Percentiles rank a stretch among this genome's conserved stretches.
phyloP scores from a whole-genome alignment of 2,113 vertebrate genomes.

The Sinocyclocheilus anshuiensis region DNA sequence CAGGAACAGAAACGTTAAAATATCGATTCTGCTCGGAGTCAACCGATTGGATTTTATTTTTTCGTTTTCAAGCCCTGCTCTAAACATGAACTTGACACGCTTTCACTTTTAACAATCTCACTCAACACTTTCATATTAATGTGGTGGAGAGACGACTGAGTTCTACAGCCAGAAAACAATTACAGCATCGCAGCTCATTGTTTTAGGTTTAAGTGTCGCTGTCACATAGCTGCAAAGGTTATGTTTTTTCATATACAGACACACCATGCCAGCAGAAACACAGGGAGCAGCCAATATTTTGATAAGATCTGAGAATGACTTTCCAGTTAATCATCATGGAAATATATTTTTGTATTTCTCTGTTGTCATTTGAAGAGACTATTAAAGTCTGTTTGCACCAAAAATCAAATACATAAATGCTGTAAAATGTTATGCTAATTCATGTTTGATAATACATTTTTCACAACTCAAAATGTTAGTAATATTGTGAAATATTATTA shows the following conservation, averaged over 20 bases:
- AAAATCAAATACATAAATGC: background rate
- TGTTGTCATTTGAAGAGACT: conserved; percentile 32
- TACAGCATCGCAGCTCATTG: conserved; percentile 22
- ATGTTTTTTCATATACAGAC: conserved; percentile 38
- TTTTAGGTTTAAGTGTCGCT: conserved; percentile 28
- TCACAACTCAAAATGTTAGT: background rate
- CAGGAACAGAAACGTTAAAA: too few species aligned
- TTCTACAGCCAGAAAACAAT: conserved; percentile 28
- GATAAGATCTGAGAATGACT: conserved; percentile 69
- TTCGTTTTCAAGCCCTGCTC: too few species aligned
- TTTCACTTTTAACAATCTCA: conserved; percentile 5
- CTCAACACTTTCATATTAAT: conserved; percentile 34
- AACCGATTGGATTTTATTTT: too few species aligned
- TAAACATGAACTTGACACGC: background rate
- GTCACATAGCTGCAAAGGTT: conserved; percentile 36
- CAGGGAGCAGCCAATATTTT: conserved; percentile 51
- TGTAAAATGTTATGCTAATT: background rate
- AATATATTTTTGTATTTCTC: conserved; percentile 59
- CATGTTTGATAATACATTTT: background rate
- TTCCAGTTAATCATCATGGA: conserved; percentile 64
- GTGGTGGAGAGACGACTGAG: background rate
- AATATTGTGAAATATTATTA: too few species aligned
- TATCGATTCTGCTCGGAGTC: too few species aligned
- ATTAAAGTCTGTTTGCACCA: conserved; percentile 30
- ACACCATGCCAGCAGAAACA: conserved; percentile 64